Evolutionary conservation across 1,140 invertebrate species (phyloP).

Genomic region (Drosophila repleta): DNA sequence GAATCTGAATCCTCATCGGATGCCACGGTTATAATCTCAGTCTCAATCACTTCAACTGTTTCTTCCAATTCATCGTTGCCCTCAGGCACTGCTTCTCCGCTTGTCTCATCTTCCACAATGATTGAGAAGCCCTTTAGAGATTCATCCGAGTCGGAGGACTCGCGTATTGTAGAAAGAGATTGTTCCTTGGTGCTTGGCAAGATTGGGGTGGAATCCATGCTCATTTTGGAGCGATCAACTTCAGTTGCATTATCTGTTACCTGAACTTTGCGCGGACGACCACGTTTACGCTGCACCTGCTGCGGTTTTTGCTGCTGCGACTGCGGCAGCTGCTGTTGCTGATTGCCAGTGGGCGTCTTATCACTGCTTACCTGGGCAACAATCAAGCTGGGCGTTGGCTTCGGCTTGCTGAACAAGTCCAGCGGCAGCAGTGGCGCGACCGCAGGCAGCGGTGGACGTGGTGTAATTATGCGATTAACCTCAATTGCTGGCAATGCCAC

Average conservation of each 20-base stretch:
- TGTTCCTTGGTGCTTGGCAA: neutral
- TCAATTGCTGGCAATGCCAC: neutral
- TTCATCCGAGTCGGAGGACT: conserved; percentile 50
- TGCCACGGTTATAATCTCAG: conserved; percentile 25
- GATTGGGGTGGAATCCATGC: conserved; percentile 13
- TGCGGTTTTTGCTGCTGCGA: neutral
- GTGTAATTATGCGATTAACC: neutral
- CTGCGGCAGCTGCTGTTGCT: neutral
- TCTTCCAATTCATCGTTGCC: conserved; percentile 4
- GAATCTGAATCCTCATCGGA: conserved; percentile 50
- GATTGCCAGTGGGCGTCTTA: neutral
- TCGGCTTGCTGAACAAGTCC: conserved; percentile 57
- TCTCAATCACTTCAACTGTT: conserved; percentile 9
- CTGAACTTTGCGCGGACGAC: conserved; percentile 50
- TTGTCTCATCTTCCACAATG: conserved; percentile 3
- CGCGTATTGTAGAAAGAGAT: neutral
- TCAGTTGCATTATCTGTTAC: neutral
- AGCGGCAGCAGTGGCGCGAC: conserved; percentile 22
- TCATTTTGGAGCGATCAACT: conserved; percentile 22
- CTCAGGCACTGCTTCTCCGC: conserved; percentile 5
- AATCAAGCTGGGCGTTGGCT: conserved; percentile 59
- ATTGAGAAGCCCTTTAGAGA: conserved; percentile 9
- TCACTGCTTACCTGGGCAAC: conserved; percentile 66
- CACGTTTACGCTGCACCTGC: conserved; percentile 44
- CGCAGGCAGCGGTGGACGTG: conserved; percentile 34